Percentiles rank a stretch among this genome's conserved stretches.
Conservation (phyloP, 2,113 vertebrate genomes). For the Leptodactylus fuscus region DNA sequence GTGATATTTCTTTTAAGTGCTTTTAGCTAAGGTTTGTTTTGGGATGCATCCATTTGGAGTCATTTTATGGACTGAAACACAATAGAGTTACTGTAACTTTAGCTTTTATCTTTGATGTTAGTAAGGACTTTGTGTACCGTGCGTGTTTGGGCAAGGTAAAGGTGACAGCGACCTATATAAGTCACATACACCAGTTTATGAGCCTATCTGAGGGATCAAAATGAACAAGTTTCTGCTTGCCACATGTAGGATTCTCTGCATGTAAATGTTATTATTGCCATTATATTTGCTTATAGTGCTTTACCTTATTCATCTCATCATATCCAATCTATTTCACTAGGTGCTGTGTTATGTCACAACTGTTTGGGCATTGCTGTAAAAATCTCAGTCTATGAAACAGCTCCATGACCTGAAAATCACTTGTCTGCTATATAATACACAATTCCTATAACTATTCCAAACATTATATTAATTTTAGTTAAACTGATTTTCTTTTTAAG, state of each 20-base stretch:
- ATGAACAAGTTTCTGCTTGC: slow-evolving; percentile 62
- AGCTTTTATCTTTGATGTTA: slow-evolving; percentile 6
- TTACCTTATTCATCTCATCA: background rate
- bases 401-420: no score
- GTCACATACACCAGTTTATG: background rate
- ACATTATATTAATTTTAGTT: no score
- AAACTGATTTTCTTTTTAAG: no score
- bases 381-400: no score
- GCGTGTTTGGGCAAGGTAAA: background rate
- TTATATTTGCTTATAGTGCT: background rate
- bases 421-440: no score
- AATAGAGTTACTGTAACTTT: background rate
- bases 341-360: no score
- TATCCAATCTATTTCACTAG: slow-evolving; percentile 41
- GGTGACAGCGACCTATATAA: slow-evolving; percentile 49
- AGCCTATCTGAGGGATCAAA: slow-evolving; percentile 44
- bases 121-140: background rate
- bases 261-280: no score
- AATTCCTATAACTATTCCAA: no score
- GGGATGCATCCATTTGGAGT: background rate
- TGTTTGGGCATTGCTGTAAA: no score
- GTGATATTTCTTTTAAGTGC: no score
- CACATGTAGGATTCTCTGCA: slow-evolving; percentile 60
- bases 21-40: slow-evolving; percentile 15
- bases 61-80: slow-evolving; percentile 6